Conservation (phyloP, 2,797 vertebrate species). For the Decapterus maruadsi region DNA sequence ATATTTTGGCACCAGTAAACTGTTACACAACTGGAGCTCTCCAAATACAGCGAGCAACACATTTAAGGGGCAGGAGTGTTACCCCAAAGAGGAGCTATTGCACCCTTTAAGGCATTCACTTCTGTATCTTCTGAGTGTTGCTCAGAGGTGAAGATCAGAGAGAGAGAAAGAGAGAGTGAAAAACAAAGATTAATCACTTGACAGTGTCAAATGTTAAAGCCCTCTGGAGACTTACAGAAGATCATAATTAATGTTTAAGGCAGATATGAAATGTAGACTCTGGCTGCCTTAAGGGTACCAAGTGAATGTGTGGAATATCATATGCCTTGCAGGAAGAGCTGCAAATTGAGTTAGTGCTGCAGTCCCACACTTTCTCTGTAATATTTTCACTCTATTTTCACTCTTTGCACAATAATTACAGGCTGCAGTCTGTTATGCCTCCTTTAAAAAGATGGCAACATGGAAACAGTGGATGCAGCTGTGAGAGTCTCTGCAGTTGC, state of each 20-base stretch:
- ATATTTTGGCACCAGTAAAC: conserved; percentile 41
- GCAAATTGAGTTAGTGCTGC: conserved; percentile 36
- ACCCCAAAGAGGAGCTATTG: conserved; percentile 20
- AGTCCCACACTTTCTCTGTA: conserved; percentile 21
- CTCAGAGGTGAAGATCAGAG: conserved; percentile 46
- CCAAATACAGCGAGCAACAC: conserved; percentile 16
- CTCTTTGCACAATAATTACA: conserved; percentile 44
- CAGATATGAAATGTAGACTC: conserved; percentile 58
- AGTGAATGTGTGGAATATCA: conserved; percentile 67
- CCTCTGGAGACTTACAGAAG: conserved; percentile 65
- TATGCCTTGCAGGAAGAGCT: conserved; percentile 50
- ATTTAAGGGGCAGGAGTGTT: conserved; percentile 18
- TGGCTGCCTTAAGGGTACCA: conserved; percentile 49
- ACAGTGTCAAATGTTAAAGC: conserved; percentile 64
- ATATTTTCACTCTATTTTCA: conserved; percentile 30
- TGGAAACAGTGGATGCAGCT: conserved; percentile 15
- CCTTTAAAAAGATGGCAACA: neutral
- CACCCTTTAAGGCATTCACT: conserved; percentile 22
- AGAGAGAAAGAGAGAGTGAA: conserved; percentile 7
- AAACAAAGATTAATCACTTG: conserved; percentile 46
- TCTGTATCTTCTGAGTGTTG: conserved; percentile 14
- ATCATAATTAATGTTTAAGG: conserved; percentile 76
- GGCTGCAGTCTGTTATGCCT: neutral
- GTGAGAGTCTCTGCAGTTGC: neutral
- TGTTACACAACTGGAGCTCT: conserved; percentile 6